phyloP scores from a whole-genome alignment of 2,113 vertebrate species.

The Mellivora capensis region DNA sequence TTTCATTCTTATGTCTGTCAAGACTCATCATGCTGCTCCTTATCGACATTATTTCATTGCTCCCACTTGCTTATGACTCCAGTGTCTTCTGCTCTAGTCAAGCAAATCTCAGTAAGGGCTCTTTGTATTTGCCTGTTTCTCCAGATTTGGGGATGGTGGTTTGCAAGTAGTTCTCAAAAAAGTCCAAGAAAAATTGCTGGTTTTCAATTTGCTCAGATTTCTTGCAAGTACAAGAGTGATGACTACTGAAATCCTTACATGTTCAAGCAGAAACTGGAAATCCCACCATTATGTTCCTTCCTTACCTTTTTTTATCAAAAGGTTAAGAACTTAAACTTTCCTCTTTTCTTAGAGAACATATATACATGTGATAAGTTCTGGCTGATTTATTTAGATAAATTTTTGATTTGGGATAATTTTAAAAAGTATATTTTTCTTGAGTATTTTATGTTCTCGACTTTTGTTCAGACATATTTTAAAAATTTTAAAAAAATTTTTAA shows the following conservation, averaged over 20 bases:
- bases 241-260: neutral
- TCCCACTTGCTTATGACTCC: neutral
- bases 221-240: neutral
- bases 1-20: neutral
- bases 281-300: neutral
- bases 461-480: conserved; percentile 41
- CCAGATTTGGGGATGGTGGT: neutral
- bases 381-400: neutral
- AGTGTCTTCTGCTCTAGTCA: neutral
- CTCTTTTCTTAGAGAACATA: neutral
- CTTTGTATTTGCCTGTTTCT: neutral
- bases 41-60: neutral
- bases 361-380: neutral
- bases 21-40: neutral
- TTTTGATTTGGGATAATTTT: neutral
- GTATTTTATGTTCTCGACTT: conserved; percentile 11
- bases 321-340: neutral
- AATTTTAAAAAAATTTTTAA: neutral
- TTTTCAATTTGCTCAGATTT: neutral
- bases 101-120: neutral
- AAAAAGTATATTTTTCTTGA: neutral
- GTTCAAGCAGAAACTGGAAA: neutral
- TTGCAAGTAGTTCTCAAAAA: neutral
- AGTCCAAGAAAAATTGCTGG: neutral
- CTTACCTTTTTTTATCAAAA: neutral